Evolutionary conservation across 64 coral and sea anemone species (phyloP).

Genomic region (Montipora capricornis): DNA sequence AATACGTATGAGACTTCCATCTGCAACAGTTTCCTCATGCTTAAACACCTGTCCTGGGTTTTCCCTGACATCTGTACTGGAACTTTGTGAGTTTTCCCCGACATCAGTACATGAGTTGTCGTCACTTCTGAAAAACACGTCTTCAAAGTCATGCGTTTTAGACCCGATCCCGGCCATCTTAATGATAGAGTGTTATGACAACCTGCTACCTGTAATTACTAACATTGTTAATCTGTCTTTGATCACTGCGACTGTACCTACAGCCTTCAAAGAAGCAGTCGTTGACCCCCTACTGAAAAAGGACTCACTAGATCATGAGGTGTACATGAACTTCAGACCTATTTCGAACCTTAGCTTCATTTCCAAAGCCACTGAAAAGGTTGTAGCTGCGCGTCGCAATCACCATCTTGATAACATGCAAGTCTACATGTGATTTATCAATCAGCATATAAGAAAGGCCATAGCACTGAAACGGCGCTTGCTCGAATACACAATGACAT

Average conservation of each 20-base stretch:
- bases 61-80: background rate
- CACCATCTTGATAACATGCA: background rate
- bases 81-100: background rate
- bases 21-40: background rate
- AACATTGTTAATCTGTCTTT: too few species aligned
- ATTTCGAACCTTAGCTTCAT: background rate
- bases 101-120: background rate
- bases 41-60: background rate
- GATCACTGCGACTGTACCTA: too few species aligned
- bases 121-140: background rate
- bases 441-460: background rate
- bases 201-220: too few species aligned
- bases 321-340: background rate
- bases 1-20: background rate
- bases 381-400: background rate
- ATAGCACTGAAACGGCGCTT: background rate
- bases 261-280: background rate
- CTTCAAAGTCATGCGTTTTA: too few species aligned
- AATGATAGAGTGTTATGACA: too few species aligned
- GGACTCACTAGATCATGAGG: too few species aligned
- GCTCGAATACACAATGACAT: background rate
- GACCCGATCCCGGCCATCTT: too few species aligned
- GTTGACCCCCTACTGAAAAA: background rate
- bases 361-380: background rate
- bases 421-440: background rate